A percentile compares a stretch with the other conserved stretches of the same genome.
Evolutionary conservation across 1,140 invertebrate species (phyloP).

Genomic region (Tenebrio molitor): DNA sequence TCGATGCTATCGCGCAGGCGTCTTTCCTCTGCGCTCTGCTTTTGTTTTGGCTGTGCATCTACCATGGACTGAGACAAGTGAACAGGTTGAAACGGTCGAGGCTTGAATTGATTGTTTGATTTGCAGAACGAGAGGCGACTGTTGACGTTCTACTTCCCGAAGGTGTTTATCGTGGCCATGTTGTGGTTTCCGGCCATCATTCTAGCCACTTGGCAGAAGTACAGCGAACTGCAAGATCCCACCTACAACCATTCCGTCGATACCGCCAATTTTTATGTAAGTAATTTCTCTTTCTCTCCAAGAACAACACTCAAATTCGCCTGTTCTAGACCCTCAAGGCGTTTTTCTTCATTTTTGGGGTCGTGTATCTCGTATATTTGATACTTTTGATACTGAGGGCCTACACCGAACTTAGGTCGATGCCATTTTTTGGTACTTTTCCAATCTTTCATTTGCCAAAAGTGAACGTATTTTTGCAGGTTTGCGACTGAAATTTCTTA

Average conservation of each 20-base stretch:
- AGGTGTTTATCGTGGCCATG: conserved; percentile 88
- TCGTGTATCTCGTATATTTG: conserved; percentile 89
- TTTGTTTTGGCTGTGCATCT: conserved; percentile 95
- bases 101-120: conserved; percentile 47
- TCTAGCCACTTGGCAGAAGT: conserved; percentile 90
- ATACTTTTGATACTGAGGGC: conserved; percentile 87
- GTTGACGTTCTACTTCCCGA: conserved; percentile 91
- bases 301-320: conserved; percentile 33
- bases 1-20: conserved; percentile 92
- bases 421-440: conserved; percentile 93
- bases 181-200: conserved; percentile 90
- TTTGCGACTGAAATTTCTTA: conserved; percentile 91
- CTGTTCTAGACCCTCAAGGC: conserved; percentile 84
- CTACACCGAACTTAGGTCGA: conserved; percentile 93
- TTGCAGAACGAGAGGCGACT: conserved; percentile 88
- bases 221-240: conserved; percentile 90
- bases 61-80: conserved; percentile 95
- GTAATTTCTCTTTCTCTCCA: conserved; percentile 30
- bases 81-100: not conserved
- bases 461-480: conserved; percentile 72
- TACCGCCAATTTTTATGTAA: conserved; percentile 90
- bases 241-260: conserved; percentile 94
- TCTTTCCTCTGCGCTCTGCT: conserved; percentile 90
- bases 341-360: conserved; percentile 89
- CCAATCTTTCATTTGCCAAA: conserved; percentile 60